A percentile compares a stretch with the other conserved stretches of the same genome.
These are phyloP conservation scores for Esox lucius DNA, from an alignment of 2,797 vertebrate genomes.

Conservation along the genomic window DNA sequence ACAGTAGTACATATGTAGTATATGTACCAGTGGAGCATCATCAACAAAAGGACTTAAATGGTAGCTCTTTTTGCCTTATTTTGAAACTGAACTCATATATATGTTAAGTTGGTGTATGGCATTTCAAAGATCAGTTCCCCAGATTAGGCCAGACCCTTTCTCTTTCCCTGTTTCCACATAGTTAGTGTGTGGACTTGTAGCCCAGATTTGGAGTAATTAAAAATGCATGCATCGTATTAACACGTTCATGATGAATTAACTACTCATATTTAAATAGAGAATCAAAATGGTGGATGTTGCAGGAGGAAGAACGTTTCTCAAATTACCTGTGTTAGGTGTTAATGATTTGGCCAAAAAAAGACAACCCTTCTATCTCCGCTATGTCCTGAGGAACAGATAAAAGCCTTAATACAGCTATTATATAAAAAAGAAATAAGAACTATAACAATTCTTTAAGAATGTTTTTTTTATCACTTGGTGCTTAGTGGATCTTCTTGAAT, in stretches of 20 bases:
- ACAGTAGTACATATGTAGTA: conserved; percentile 71
- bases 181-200: neutral
- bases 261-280: conserved; percentile 4
- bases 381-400: conserved; percentile 27
- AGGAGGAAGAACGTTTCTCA: conserved; percentile 42
- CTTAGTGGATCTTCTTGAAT: conserved; percentile 40
- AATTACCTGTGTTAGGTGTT: conserved; percentile 52
- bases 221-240: conserved; percentile 43
- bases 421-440: conserved; percentile 26
- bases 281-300: conserved; percentile 25
- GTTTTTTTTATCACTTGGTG: conserved; percentile 58
- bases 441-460: conserved; percentile 42
- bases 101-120: conserved; percentile 44
- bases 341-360: conserved; percentile 9
- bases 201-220: neutral
- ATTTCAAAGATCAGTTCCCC: conserved; percentile 54
- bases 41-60: conserved; percentile 65
- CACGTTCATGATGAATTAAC: conserved; percentile 26
- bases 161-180: neutral
- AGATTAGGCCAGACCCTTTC: conserved; percentile 28
- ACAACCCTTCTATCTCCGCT: conserved; percentile 5
- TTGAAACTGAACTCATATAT: conserved; percentile 33
- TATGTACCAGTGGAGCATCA: conserved; percentile 75
- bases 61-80: conserved; percentile 78
- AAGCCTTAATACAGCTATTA: conserved; percentile 14